Base-by-base conservation (phyloP, 1,140 invertebrate species). In the Pogonognathellus flavescens region DNA sequence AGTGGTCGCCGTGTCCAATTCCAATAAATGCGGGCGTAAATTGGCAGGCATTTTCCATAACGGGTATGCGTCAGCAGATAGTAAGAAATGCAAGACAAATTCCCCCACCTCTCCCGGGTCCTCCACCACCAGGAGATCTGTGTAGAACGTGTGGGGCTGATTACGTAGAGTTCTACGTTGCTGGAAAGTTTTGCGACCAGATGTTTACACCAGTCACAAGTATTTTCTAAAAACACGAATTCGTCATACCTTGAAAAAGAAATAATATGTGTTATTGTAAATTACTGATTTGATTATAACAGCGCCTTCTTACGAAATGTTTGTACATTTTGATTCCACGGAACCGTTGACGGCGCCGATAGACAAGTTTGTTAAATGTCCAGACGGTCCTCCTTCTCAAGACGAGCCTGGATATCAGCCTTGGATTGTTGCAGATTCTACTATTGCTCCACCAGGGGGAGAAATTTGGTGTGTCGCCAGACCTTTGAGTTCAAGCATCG, bases 301-400 rank as follows among this genome's bases (percentile, higher is more conserved):
- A 55, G 50, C 80, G 7, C 53, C 53, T 81, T 16, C 20, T 18
- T 81, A 55, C 22, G 53, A 81, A 55, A 55, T 81, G 50, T 76
- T 76, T 18, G 70, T 76, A 5, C 14, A 76, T 8, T 76, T 76
- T 50, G 70, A 76, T 16, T 25, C 31, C 4, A 76, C 31, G 31
- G 70, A 76, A 10, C 70, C 70, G 8, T 13, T 50, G 16, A 76
- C 11, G 2, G 11, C 53, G 70, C 4, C n/a, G 41, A 49, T 14
- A 49, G 14, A 41, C 25, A n/a, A 50, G 55, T 25, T 20, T 53
- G 10, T 53, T 10, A 18, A 66, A 25, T 20, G 10, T 14, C 1
- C 25, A 20, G 13, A 25, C 14, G 10, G 41, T 7, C 1, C 70
- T 31, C 0, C 25, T n/a, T n/a, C 70, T 0, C 70, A 25, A 2